phyloP scores from a whole-genome alignment of 2,797 vertebrate genomes.

The Sebastiscus albofasciatus region DNA sequence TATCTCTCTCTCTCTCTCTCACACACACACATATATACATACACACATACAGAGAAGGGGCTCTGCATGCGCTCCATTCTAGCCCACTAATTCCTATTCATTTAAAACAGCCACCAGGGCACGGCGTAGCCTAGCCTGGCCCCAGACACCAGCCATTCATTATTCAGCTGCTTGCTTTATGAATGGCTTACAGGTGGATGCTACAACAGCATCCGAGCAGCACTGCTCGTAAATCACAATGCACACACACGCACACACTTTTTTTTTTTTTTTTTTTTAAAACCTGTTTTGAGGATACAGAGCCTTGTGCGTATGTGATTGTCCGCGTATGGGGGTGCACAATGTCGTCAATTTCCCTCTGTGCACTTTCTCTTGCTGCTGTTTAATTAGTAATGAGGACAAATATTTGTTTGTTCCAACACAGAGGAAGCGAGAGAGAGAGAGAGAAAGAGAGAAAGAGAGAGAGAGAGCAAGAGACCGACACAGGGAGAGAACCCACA shows the following conservation, averaged over 20 bases:
- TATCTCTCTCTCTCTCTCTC: slow-evolving; percentile 33
- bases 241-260: slow-evolving; percentile 15
- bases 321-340: neutral
- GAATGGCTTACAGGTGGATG: slow-evolving; percentile 97
- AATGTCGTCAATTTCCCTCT: slow-evolving; percentile 81
- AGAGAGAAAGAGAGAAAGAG: neutral
- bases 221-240: slow-evolving; percentile 91
- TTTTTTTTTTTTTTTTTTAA: neutral
- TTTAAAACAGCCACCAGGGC: slow-evolving; percentile 90
- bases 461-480: slow-evolving; percentile 1
- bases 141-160: slow-evolving; percentile 87
- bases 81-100: slow-evolving; percentile 95
- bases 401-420: slow-evolving; percentile 91
- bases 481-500: slow-evolving; percentile 23
- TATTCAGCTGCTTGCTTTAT: slow-evolving; percentile 98
- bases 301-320: slow-evolving; percentile 7
- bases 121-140: slow-evolving; percentile 72
- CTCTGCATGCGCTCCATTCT: slow-evolving; percentile 75
- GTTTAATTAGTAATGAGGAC: slow-evolving; percentile 98
- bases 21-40: slow-evolving; percentile 19
- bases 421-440: slow-evolving; percentile 57
- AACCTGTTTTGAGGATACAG: neutral
- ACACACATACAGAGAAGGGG: slow-evolving; percentile 43
- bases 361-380: slow-evolving; percentile 76
- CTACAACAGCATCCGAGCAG: slow-evolving; percentile 85